A percentile compares a stretch with the other conserved stretches of the same genome.
Evolutionary conservation across 2,888 invertebrate species (phyloP).

Genomic region (Diaperis boleti): DNA sequence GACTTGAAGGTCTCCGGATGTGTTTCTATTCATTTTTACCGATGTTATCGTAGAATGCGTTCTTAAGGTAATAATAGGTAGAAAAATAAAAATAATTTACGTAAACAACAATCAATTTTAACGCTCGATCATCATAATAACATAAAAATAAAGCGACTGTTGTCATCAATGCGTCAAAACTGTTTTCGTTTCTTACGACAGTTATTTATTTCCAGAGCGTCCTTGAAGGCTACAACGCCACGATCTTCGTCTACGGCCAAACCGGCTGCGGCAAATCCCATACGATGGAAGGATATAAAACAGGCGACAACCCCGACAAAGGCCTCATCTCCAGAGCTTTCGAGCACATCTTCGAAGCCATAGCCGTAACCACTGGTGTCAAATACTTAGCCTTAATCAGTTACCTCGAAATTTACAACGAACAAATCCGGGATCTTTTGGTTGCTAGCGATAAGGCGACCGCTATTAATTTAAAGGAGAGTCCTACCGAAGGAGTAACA

Average conservation of each 20-base stretch:
- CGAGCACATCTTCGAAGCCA: constrained; percentile 90
- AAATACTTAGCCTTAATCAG: constrained; percentile 84
- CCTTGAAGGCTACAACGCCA: constrained; percentile 92
- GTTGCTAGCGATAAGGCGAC: constrained; percentile 58
- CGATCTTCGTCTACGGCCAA: constrained; percentile 94
- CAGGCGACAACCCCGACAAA: constrained; percentile 63
- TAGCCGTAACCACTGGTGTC: constrained; percentile 76
- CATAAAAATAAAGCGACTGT: too few relatives aligned
- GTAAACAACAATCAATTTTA: too few relatives aligned
- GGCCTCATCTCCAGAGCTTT: constrained; percentile 84
- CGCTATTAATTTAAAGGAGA: constrained; percentile 67
- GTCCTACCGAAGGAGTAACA: constrained; percentile 68
- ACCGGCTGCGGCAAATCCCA: constrained; percentile 93
- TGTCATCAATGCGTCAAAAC: too few relatives aligned
- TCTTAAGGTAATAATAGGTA: too few relatives aligned
- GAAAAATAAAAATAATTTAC: too few relatives aligned
- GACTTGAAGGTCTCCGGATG: too few relatives aligned
- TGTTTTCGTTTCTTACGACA: too few relatives aligned
- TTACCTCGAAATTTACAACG: constrained; percentile 88
- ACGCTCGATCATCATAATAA: too few relatives aligned
- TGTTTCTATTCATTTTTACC: too few relatives aligned
- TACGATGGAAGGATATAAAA: constrained; percentile 83
- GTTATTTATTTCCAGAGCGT: constrained; percentile 77
- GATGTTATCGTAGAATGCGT: too few relatives aligned
- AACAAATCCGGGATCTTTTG: constrained; percentile 73